phyloP scores from a whole-genome alignment of 2,888 invertebrate species.

The Dicranocentrus wangi region DNA sequence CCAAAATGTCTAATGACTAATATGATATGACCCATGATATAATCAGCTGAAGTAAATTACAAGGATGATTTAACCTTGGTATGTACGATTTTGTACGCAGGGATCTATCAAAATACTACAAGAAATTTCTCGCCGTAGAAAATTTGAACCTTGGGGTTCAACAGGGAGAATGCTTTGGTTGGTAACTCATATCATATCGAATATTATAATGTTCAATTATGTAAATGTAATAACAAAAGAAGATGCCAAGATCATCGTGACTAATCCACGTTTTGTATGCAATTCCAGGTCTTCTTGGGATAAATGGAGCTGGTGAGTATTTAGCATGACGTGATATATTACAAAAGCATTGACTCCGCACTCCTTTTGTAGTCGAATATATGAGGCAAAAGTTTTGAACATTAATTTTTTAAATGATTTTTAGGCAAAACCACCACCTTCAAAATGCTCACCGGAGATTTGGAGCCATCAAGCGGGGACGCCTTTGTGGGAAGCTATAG shows the following conservation, averaged over 20 bases:
- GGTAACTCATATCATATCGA: not conserved
- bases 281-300: constrained; percentile 80
- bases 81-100: constrained; percentile 69
- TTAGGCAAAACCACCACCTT: constrained; percentile 89
- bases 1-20: no score
- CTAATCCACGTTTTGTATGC: not conserved
- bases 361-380: no score
- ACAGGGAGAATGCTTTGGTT: constrained; percentile 84
- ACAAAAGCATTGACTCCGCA: no score
- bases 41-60: no score
- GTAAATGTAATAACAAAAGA: not conserved
- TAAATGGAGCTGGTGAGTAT: constrained; percentile 80
- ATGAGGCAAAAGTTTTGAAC: not conserved
- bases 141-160: constrained; percentile 83
- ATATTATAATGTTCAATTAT: not conserved
- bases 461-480: constrained; percentile 75
- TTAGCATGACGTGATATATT: not conserved
- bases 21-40: no score
- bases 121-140: constrained; percentile 85
- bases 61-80: no score
- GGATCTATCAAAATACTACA: constrained; percentile 84
- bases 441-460: constrained; percentile 78
- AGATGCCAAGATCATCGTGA: no score
- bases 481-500: constrained; percentile 73
- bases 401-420: not conserved